Base-by-base conservation (phyloP, 2,113 vertebrate species). In the Lota lota region DNA sequence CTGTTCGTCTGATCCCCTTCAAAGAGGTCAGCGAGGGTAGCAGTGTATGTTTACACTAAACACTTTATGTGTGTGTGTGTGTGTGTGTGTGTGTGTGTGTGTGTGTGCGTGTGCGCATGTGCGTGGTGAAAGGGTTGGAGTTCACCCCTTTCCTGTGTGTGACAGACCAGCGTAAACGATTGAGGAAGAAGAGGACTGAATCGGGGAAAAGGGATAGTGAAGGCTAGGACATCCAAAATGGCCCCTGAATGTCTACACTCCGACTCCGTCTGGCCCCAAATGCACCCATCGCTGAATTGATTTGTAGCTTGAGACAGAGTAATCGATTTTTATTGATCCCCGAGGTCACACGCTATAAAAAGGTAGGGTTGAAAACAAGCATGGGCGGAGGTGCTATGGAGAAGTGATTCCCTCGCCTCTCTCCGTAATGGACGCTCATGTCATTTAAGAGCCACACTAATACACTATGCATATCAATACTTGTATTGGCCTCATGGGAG, bases 1-100 rank as follows among this genome's bases (percentile, higher is more conserved):
- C 47, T 53, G 14, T 22, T 14, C 20, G 18, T 50, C 51, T 65
- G 63, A 65, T 15, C 63, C 50, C 63, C 47, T 51, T 64, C 36
- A 64, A 18, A 20, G 63, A 22, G 40, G 63, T 18, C n/a, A 47
- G 19, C 19, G 20, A 50, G 36, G n/a, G n/a, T 64, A 19, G 4
- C 28, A 21, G 36, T 64, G 36, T 51, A 15, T 33, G 58, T 60
- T 21, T 22, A 22, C 20, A 22, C 18, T 12, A 18, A 20, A 20
- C n/a, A 18, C 5, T 19, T 58, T 19, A 59, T 59, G 8, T 12
- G 28, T 36, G 28, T 18, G 8, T 63, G 16, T 63, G 28, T 28
- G 61, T 33, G 28, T 61, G 20, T 22, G 14, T n/a, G 61, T 63
- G 14, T 19, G 16, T 63, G 17, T 40, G 33, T 63, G 33, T 18